Evolutionary conservation across 2,888 invertebrate genomes (phyloP), one percentile per base, ranked within the genome.

Genomic region (Agriopis marginaria): DNA sequence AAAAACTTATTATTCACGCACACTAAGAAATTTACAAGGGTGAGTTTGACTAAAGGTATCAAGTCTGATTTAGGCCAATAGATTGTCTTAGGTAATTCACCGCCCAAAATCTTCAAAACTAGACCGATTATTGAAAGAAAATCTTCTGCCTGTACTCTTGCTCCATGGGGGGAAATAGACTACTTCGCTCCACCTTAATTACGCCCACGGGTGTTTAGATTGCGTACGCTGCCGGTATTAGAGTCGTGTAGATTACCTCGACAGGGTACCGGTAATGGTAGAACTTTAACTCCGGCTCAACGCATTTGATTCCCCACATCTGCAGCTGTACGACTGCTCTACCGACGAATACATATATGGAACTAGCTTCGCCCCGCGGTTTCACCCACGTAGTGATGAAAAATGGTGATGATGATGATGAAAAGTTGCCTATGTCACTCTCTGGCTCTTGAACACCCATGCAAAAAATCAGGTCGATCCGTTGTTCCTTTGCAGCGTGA

Each of bases 241-340:
- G 61, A 61, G 54, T 39, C 32, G 58, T 32, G 59, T 50, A 62
- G 56, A 62, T 62, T 61, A 39, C 65, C 51, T 45, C 68, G 69
- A 69, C 66, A 69, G 61, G 54, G 56, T 8, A 40, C 50, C 64
- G 64, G 61, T 65, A 69, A 69, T 65, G 61, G 61, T 32, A 23
- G 47, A 69, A 69, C 69, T 69, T 69, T 58, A 69, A 62, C 54
- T 39, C 55, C 47, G 40, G 69, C 56, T 61, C 51, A 62, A 69
- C 69, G 64, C 65, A 65, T 53, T 68, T 54, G 60, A 64, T 60
- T n/a, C 23, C 23, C 4, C 45, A 45, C 8, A 10, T 2, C n/a
- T 40, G 12, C 12, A 40, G n/a, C n/a, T 54, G n/a, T 40, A 54
- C 40, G 39, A 39, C 40, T 54, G 54, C n/a, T 54, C 10, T 40